A percentile compares a stretch with the other conserved stretches of the same genome.
Conservation (phyloP, 2,113 vertebrate species). For the Sceloporus tristichus region DNA sequence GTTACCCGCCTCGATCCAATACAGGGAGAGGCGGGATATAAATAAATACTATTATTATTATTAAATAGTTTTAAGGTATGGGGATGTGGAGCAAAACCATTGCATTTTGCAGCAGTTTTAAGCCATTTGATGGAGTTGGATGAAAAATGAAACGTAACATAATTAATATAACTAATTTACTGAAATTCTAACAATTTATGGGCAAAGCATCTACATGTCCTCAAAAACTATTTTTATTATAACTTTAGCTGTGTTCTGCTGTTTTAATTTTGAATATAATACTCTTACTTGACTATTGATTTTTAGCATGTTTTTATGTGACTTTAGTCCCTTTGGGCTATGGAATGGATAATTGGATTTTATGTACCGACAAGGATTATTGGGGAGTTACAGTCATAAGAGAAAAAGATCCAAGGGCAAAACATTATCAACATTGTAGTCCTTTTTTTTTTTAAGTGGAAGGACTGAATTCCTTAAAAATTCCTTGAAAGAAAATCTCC, state of each 20-base stretch:
- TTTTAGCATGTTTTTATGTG: neutral
- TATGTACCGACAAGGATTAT: neutral
- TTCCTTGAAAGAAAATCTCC: conserved; percentile 1
- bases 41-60: no score
- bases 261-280: neutral
- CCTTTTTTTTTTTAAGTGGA: neutral
- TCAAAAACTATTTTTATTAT: neutral
- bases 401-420: neutral
- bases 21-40: no score
- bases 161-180: neutral
- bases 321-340: neutral
- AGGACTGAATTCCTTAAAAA: neutral
- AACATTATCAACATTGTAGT: no score
- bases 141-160: neutral
- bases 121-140: neutral
- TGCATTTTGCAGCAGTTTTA: no score
- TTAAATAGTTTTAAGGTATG: neutral
- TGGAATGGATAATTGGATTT: neutral
- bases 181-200: neutral
- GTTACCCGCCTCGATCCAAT: no score
- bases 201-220: neutral
- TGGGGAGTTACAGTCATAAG: neutral
- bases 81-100: no score
- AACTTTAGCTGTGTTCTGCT: neutral
- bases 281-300: neutral